A percentile compares a stretch with the other conserved stretches of the same genome.
These are phyloP conservation scores for Syndactyla subalaris DNA, from an alignment of 2,797 vertebrate species.

Conservation along the genomic window DNA sequence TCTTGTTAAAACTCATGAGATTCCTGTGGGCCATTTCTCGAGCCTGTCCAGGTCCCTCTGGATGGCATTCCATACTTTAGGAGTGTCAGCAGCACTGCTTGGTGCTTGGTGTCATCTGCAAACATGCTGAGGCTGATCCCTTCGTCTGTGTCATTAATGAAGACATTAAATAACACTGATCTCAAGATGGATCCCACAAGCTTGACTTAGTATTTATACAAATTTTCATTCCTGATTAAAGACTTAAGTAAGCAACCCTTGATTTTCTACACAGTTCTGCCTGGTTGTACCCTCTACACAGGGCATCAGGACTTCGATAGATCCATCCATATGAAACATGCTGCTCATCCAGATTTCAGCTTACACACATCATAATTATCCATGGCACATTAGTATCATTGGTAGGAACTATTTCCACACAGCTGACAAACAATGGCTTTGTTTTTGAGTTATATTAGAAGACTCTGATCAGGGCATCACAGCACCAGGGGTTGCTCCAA, in stretches of 20 bases:
- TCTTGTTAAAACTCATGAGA: not conserved
- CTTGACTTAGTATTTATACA: not conserved
- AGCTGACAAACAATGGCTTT: not conserved
- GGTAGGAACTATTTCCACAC: not conserved
- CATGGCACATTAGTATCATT: not conserved
- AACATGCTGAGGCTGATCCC: not conserved
- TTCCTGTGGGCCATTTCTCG: not conserved
- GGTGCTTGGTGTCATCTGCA: not conserved
- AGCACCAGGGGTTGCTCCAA: not conserved
- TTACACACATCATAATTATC: not conserved
- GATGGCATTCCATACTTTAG: not conserved
- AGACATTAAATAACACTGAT: not conserved
- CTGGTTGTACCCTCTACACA: not conserved
- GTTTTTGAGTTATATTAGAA: not conserved
- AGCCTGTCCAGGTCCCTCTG: not conserved
- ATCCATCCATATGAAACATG: not conserved
- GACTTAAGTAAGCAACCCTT: not conserved
- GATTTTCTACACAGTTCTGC: not conserved
- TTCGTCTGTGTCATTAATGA: not conserved
- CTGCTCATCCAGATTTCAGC: not conserved
- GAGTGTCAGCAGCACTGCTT: not conserved
- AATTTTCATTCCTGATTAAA: not conserved
- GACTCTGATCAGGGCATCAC: not conserved
- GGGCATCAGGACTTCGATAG: not conserved
- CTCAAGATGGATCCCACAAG: not conserved